Percentiles rank a stretch among this genome's conserved stretches.
Evolutionary conservation across 2,797 vertebrate genomes (phyloP).

Genomic region (Gallirallus australis): DNA sequence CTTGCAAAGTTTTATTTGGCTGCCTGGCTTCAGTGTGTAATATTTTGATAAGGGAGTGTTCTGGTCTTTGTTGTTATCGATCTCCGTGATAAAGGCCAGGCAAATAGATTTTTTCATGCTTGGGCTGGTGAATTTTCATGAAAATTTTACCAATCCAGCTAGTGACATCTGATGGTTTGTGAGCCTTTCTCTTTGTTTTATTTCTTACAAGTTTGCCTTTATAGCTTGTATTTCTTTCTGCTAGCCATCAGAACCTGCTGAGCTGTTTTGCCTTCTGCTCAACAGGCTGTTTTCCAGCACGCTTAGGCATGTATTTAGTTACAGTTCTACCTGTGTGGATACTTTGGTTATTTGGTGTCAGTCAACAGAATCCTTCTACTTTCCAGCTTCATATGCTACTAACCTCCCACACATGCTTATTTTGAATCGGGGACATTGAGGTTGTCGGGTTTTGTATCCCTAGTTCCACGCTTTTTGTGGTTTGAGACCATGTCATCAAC

Average conservation of each 20-base stretch:
- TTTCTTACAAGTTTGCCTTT: not conserved
- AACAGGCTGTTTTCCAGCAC: not conserved
- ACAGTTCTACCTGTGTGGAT: not conserved
- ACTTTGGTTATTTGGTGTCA: not conserved
- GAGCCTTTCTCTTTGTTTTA: not conserved
- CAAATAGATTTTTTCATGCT: not conserved
- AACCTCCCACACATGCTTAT: not conserved
- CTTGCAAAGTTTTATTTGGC: constrained; percentile 40
- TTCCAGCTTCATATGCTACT: not conserved
- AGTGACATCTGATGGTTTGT: not conserved
- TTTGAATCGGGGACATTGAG: fast-evolving
- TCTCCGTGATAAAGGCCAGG: not conserved
- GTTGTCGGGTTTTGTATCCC: not conserved
- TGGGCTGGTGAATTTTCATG: not conserved
- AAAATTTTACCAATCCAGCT: not conserved
- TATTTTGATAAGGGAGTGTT: not conserved
- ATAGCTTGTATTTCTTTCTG: not conserved
- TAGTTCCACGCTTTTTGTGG: not conserved
- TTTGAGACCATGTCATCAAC: not conserved
- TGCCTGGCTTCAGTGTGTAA: not conserved
- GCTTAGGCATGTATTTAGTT: not conserved
- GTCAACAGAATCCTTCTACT: not conserved
- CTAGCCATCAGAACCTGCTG: not conserved
- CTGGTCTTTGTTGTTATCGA: not conserved
- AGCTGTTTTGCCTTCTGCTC: not conserved